phyloP scores from a whole-genome alignment of 2,888 invertebrate species.

The Blastobasis adustella region DNA sequence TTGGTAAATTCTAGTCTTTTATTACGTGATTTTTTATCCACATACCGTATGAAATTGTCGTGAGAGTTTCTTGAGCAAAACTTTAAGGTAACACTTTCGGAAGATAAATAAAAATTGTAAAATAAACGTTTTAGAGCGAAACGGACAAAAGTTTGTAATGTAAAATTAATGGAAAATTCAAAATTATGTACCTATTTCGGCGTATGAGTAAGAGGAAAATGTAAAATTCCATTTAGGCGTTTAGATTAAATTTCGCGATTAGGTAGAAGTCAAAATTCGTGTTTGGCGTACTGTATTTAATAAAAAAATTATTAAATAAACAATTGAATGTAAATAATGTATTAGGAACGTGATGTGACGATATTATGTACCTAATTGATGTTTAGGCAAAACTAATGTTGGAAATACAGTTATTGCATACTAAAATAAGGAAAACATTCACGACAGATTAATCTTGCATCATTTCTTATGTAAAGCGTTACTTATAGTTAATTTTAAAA shows the following conservation, averaged over 20 bases:
- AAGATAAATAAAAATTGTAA: no score
- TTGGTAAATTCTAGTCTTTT: slow-evolving; percentile 68
- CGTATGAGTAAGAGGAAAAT: slow-evolving; percentile 47
- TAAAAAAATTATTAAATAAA: slow-evolving; percentile 28
- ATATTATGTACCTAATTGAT: slow-evolving; percentile 56
- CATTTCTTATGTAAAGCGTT: slow-evolving; percentile 15
- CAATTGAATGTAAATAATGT: slow-evolving; percentile 52
- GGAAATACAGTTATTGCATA: slow-evolving; percentile 1
- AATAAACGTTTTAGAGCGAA: no score
- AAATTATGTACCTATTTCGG: slow-evolving; percentile 60
- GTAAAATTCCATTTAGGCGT: slow-evolving; percentile 59
- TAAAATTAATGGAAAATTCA: slow-evolving; percentile 18
- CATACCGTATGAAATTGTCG: slow-evolving; percentile 7
- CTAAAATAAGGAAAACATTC: slow-evolving; percentile 1
- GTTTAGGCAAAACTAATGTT: slow-evolving; percentile 38
- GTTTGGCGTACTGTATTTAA: slow-evolving; percentile 62
- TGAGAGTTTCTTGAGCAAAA: slow-evolving; percentile 22
- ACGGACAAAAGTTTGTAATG: slow-evolving; percentile 24
- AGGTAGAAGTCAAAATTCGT: slow-evolving; percentile 65
- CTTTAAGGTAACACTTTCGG: slow-evolving; percentile 9
- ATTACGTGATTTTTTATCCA: slow-evolving; percentile 34
- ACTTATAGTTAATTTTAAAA: slow-evolving; percentile 29
- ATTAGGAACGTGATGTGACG: slow-evolving; percentile 65
- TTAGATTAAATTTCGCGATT: slow-evolving; percentile 47
- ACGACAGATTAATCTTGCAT: slow-evolving; percentile 13